Base-by-base conservation (phyloP, 2,797 vertebrate genomes). In the Poecilia velifera region DNA sequence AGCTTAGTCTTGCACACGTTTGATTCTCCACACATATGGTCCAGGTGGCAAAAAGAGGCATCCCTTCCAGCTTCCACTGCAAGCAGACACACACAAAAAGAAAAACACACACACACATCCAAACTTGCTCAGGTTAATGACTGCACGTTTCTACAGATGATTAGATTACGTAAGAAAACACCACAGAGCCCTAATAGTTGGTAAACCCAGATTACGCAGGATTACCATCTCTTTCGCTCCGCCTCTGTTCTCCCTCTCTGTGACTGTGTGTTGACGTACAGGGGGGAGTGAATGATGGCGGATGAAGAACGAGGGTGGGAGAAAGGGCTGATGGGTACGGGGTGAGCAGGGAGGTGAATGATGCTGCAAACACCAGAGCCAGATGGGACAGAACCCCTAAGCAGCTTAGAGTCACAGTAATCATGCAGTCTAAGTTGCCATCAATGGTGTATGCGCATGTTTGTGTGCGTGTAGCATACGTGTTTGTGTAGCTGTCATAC, bases 371-470 rank as follows among this genome's bases (percentile, higher is more conserved):
- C 96, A 95, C 92, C 91, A 93, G 82, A 95, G 94, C 95, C 96
- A 96, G 96, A 96, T 96, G 96, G 95, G 95, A 92, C 90, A 89
- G 90, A 92, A 93, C 90, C 88, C 79, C 94, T 96, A 96, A 96
- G 95, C 95, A 92, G 95, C 95, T 96, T 96, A 96, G 94, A 94
- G 88, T 95, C 92, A 90, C 93, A 95, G 95, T 95, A 96, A 96
- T 96, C 94, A 95, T 80, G 95, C 88, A 86, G 92, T 91, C 92
- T 94, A 94, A 94, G 94, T 95, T 94, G 93, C 93, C 92, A 91
- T 96, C 93, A 90, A 86, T 94, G 90, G 91, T 87, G 85, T 81
- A 76, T 72, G 74, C 71, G 41, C 76, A 64, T 76, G 51, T 74
- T 59, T 82, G 76, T 76, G 72, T 77, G 59, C 64, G 68, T 79